These are phyloP conservation scores for Tenualosa thibaudeaui DNA, from an alignment of 2,797 vertebrate species.

Conservation along the genomic window DNA sequence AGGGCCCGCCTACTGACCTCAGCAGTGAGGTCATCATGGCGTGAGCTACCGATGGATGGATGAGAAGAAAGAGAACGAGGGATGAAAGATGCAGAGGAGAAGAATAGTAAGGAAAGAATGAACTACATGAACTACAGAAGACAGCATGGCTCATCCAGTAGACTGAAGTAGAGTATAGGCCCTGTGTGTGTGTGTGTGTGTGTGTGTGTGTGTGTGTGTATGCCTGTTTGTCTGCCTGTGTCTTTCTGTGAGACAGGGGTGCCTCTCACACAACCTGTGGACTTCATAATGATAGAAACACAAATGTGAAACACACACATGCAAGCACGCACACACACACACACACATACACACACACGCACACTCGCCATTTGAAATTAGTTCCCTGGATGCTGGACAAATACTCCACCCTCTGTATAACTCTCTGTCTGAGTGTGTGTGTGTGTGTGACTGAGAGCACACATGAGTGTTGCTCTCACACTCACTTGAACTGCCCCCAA, in stretches of 20 bases:
- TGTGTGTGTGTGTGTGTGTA: background rate
- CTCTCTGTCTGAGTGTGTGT: background rate
- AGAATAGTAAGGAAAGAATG: background rate
- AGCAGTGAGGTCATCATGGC: slow-evolving; percentile 81
- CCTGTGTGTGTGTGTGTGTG: background rate
- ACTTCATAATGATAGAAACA: background rate
- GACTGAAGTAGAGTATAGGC: background rate
- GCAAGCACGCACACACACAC: no score
- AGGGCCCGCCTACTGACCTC: slow-evolving; percentile 74
- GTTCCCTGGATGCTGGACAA: background rate
- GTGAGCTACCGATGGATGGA: slow-evolving; percentile 45
- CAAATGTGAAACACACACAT: no score
- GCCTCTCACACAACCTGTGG: background rate
- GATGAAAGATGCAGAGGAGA: slow-evolving; percentile 53
- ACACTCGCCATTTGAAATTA: background rate
- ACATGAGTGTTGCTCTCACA: background rate
- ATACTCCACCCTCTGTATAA: background rate
- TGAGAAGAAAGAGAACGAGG: background rate
- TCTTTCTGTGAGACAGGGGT: background rate
- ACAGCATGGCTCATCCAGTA: no score
- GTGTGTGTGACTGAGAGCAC: background rate
- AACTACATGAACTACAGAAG: background rate
- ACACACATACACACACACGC: background rate
- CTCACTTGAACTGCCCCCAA: background rate
- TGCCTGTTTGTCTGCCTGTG: background rate